Evolutionary conservation across 2,888 invertebrate species (phyloP), one percentile per base, ranked within the genome.

Genomic region (Dichetophora obliterata): DNA sequence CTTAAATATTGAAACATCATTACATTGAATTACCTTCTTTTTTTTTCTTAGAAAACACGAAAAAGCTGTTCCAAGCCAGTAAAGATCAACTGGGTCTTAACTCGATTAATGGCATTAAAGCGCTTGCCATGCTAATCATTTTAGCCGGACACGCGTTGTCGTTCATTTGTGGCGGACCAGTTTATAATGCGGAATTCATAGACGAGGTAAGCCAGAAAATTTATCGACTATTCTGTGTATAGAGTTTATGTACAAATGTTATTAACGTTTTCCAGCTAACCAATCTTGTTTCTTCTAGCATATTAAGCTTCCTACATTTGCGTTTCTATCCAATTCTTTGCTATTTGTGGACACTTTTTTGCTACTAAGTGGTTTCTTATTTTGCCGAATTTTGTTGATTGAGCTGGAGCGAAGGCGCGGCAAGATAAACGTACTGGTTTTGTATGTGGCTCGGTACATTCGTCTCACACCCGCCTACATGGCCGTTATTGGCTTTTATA

Each of bases 381-480:
- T 94, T 87, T 91, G 92, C 81, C 90, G 93, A 76, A 90, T 94
- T n/a, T 88, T 94, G 1, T 89, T 94, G 3, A 88, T 92, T 24
- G 94, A 94, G 86, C 86, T 94, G 79, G 93, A 94, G 81, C 93
- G 93, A 85, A 90, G 93, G 79, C 90, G 91, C 80, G 93, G 93
- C 37, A 90, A 86, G 63, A 83, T 94, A 5, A 94, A 94, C 86
- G 89, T 93, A 77, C 81, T 92, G 37, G 87, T 92, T 3, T 90
- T 94, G 31, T 91, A 94, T 82, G 84, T 93, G 71, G 92, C 92
- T 77, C 91, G 94, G 80, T 94, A 94, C 85, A 91, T 94, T 78
- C 92, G 94, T 82, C 91, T 95, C 79, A 95, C 95, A 14, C 95
- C 95, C 68, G 93, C 94, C 0, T 95, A 95, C 83, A 85, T 92